Conservation (phyloP, 2,888 invertebrate genomes). For the Temnothorax unifasciatus region DNA sequence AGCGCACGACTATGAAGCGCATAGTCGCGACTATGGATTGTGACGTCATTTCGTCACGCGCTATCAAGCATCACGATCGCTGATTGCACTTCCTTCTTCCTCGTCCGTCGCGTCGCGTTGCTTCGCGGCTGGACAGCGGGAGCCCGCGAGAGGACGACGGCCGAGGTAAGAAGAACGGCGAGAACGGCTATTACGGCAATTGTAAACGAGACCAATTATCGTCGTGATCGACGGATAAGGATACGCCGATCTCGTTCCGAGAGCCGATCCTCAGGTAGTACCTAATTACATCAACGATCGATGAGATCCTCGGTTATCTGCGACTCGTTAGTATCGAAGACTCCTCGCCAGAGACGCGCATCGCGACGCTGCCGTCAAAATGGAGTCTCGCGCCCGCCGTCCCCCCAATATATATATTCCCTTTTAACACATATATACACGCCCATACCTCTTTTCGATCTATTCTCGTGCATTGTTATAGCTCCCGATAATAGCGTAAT, state of each 20-base stretch:
- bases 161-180: neutral
- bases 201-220: constrained; percentile 59
- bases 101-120: constrained; percentile 30
- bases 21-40: constrained; percentile 70
- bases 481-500: neutral
- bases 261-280: constrained; percentile 27
- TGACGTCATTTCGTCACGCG: constrained; percentile 80
- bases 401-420: neutral
- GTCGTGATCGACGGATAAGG: constrained; percentile 10
- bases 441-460: neutral
- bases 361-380: constrained; percentile 53
- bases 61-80: constrained; percentile 76
- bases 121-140: neutral
- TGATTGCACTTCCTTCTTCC: constrained; percentile 74
- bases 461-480: neutral
- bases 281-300: constrained; percentile 41
- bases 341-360: constrained; percentile 18
- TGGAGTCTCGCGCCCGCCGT: constrained; percentile 39
- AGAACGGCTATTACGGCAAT: constrained; percentile 17
- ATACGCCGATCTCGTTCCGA: constrained; percentile 7
- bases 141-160: constrained; percentile 24
- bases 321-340: constrained; percentile 6
- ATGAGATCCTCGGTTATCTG: constrained; percentile 41
- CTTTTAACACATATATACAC: neutral
- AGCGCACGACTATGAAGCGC: constrained; percentile 60